A percentile compares a stretch with the other conserved stretches of the same genome.
Evolutionary conservation across 1,140 invertebrate genomes (phyloP).

Genomic region (Apocrypta bakeri): DNA sequence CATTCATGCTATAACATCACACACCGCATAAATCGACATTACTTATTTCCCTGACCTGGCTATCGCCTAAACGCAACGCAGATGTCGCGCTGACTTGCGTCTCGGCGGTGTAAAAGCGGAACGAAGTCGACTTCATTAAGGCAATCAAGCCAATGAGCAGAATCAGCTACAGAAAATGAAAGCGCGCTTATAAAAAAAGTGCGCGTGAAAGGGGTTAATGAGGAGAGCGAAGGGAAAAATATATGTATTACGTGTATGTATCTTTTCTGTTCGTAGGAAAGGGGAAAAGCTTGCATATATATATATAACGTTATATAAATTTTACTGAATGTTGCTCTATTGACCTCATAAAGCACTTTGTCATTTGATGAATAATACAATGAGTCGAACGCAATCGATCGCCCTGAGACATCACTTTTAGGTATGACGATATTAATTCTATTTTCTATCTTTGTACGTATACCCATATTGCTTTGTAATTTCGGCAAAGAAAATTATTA

Average conservation of each 20-base stretch:
- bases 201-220: conserved; percentile 6
- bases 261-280: no score
- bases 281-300: no score
- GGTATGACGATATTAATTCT: no score
- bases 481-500: not conserved
- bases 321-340: no score
- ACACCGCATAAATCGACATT: not conserved
- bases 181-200: conserved; percentile 3
- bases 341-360: no score
- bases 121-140: conserved; percentile 44
- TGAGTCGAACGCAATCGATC: no score
- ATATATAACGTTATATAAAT: no score
- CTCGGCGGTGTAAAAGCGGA: not conserved
- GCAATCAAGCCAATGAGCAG: conserved; percentile 47
- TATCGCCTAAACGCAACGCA: not conserved
- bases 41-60: not conserved
- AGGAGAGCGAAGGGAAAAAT: not conserved
- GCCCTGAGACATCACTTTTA: no score
- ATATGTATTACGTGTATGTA: not conserved
- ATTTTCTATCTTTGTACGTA: no score
- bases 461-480: no score
- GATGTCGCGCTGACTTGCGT: not conserved
- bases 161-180: not conserved
- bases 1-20: no score
- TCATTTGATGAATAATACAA: no score